A percentile compares a stretch with the other conserved stretches of the same genome.
Evolutionary conservation across 2,888 invertebrate genomes (phyloP).

Genomic region (Meghimatium bilineatum): DNA sequence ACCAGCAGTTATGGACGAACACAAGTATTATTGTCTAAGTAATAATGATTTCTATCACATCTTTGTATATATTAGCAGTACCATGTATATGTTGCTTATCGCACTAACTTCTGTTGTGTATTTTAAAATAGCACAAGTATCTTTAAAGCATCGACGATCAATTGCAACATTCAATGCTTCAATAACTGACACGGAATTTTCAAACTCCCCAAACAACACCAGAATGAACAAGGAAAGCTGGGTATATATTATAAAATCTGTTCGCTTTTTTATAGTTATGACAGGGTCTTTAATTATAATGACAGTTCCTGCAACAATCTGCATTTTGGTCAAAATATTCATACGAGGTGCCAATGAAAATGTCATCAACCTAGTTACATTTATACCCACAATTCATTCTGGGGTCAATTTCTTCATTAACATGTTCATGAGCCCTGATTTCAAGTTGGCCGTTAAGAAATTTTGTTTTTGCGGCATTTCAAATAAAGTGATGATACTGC

Average conservation of each 20-base stretch:
- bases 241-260: not conserved
- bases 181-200: not conserved
- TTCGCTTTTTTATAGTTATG: not conserved
- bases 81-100: not conserved
- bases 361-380: not conserved
- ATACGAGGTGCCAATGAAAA: not conserved
- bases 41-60: not conserved
- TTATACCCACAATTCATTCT: not conserved
- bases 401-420: slow-evolving; percentile 2
- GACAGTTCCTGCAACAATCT: not conserved
- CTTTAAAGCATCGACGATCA: not conserved
- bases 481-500: too few species aligned
- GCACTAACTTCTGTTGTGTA: not conserved
- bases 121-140: not conserved
- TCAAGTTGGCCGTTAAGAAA: not conserved
- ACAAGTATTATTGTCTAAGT: not conserved
- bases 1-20: not conserved
- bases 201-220: not conserved
- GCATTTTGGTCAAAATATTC: not conserved
- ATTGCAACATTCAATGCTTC: not conserved
- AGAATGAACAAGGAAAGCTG: not conserved
- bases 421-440: not conserved
- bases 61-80: not conserved
- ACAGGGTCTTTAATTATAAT: not conserved
- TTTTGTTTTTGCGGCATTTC: not conserved